Conservation (phyloP, 2,888 invertebrate species). For the Amblyjoppa proteus region DNA sequence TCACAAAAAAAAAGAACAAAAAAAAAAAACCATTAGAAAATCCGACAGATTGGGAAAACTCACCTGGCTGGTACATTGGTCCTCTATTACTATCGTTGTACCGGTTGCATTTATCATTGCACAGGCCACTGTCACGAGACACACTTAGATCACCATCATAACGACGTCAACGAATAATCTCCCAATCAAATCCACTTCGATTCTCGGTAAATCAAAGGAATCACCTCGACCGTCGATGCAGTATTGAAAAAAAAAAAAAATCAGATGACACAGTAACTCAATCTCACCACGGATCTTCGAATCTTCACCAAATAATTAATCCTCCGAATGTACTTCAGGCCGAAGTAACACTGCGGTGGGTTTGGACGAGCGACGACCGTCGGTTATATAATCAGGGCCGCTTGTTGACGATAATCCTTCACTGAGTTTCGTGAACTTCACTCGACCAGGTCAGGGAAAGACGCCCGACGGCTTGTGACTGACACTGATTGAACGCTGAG, state of each 20-base stretch:
- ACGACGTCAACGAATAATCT: conserved; percentile 41
- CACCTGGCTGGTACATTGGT: conserved; percentile 84
- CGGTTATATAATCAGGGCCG: conserved; percentile 19
- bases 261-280: background rate
- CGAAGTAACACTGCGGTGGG: background rate
- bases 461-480: conserved; percentile 43
- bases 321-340: conserved; percentile 9
- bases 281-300: background rate
- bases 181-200: conserved; percentile 25
- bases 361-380: background rate
- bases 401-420: conserved; percentile 49
- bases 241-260: conserved; percentile 1
- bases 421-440: conserved; percentile 42
- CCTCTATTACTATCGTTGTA: conserved; percentile 76
- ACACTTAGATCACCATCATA: conserved; percentile 76
- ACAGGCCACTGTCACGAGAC: conserved; percentile 78
- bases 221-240: background rate
- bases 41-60: conserved; percentile 52
- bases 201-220: background rate
- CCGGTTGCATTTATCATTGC: conserved; percentile 81
- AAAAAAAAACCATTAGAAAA: background rate
- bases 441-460: conserved; percentile 25
- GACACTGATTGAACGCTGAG: conserved; percentile 43
- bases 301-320: background rate
- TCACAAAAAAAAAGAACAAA: background rate